Percentiles rank a stretch among this genome's conserved stretches.
phyloP scores from a whole-genome alignment of 2,797 vertebrate species.

The Myotis planiceps region DNA sequence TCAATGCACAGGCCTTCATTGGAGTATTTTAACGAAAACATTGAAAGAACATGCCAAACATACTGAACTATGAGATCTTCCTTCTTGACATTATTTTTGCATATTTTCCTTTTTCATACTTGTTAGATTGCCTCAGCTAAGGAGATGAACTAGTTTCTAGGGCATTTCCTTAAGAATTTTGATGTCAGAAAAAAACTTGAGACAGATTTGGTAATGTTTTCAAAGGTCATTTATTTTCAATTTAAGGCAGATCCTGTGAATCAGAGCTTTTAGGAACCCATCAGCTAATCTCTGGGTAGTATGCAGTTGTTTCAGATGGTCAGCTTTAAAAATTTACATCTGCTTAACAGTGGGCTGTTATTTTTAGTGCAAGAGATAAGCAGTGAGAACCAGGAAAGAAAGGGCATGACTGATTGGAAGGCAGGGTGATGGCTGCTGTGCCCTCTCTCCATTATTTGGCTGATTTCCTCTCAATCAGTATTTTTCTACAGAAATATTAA shows the following conservation, averaged over 20 bases:
- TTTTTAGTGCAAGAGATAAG: neutral
- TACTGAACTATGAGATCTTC: neutral
- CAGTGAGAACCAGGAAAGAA: neutral
- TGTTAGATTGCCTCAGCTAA: neutral
- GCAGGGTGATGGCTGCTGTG: neutral
- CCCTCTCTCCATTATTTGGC: neutral
- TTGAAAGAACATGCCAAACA: neutral
- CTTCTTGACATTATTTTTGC: neutral
- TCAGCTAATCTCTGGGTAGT: neutral
- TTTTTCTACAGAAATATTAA: neutral
- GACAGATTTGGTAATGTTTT: constrained; percentile 29
- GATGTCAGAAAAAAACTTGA: constrained; percentile 61
- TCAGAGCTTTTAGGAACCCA: neutral
- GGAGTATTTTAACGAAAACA: neutral
- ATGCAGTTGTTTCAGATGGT: neutral
- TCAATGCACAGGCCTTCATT: neutral
- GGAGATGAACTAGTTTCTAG: constrained; percentile 10
- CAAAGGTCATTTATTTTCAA: neutral
- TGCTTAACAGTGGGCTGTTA: neutral
- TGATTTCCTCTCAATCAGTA: neutral
- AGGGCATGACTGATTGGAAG: neutral
- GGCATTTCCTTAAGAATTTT: constrained; percentile 37
- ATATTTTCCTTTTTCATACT: constrained; percentile 3
- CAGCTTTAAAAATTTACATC: neutral
- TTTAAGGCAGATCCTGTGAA: constrained; percentile 24